Evolutionary conservation across 2,797 vertebrate species (phyloP).

Genomic region (Poliocrania exsul): DNA sequence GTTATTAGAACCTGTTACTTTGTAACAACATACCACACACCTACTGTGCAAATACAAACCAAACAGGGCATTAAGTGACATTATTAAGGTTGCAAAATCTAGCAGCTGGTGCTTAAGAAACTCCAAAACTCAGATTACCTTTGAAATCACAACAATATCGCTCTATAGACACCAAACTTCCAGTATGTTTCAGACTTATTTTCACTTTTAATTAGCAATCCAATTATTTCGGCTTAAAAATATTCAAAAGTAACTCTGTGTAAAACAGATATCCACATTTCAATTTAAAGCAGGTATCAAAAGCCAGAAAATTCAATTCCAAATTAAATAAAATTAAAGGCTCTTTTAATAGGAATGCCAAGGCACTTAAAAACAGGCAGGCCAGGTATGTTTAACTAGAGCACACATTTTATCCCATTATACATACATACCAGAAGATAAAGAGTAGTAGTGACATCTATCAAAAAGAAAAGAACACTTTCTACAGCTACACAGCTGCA

Average conservation of each 20-base stretch:
- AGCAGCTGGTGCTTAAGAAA: background rate
- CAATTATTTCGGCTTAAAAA: background rate
- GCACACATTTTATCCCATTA: background rate
- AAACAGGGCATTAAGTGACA: background rate
- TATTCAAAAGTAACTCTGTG: background rate
- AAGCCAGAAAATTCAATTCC: background rate
- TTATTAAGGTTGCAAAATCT: background rate
- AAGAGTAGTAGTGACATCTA: background rate
- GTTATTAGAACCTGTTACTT: background rate
- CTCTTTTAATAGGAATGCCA: background rate
- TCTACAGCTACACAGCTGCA: background rate
- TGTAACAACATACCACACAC: background rate
- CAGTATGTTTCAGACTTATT: background rate
- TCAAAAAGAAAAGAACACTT: slow-evolving; percentile 28
- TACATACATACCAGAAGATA: background rate
- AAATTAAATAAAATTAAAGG: background rate
- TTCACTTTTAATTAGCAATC: background rate
- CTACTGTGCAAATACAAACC: background rate
- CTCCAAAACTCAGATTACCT: background rate
- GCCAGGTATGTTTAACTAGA: background rate
- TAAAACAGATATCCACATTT: background rate
- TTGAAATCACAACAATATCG: background rate
- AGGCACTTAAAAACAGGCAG: background rate
- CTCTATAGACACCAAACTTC: background rate
- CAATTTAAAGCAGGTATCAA: background rate